A percentile compares a stretch with the other conserved stretches of the same genome.
Conservation (phyloP, 2,888 invertebrate genomes). For the Portevinia maculata region DNA sequence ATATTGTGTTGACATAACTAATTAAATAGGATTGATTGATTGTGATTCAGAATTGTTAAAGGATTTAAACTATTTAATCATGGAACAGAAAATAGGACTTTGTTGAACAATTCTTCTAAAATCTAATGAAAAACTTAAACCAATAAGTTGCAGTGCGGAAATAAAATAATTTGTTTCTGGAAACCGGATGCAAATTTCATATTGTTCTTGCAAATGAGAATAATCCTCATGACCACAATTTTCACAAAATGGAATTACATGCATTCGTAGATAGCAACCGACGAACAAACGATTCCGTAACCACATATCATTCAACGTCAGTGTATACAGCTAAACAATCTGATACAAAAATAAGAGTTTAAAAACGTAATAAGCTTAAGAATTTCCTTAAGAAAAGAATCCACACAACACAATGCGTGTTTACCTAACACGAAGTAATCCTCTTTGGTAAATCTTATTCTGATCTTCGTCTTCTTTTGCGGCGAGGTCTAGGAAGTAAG, state of each 20-base stretch:
- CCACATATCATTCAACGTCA: neutral
- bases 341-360: slow-evolving; percentile 51
- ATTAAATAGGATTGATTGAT: slow-evolving; percentile 70
- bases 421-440: slow-evolving; percentile 68
- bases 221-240: slow-evolving; percentile 18
- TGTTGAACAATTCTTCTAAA: neutral
- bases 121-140: neutral
- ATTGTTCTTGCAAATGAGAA: slow-evolving; percentile 1
- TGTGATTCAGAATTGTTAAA: slow-evolving; percentile 29
- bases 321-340: slow-evolving; percentile 5
- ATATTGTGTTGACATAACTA: slow-evolving; percentile 69
- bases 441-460: slow-evolving; percentile 52
- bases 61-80: neutral
- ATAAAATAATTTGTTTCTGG: neutral
- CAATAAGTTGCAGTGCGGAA: too few species aligned
- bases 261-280: slow-evolving; percentile 41
- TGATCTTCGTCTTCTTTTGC: slow-evolving; percentile 47
- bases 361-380: slow-evolving; percentile 37
- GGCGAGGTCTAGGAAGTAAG: slow-evolving; percentile 51
- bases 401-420: slow-evolving; percentile 27
- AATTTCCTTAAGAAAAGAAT: slow-evolving; percentile 3
- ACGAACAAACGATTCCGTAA: slow-evolving; percentile 3
- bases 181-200: slow-evolving; percentile 11
- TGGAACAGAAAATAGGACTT: neutral
- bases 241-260: slow-evolving; percentile 63